phyloP scores from a whole-genome alignment of 2,113 vertebrate genomes.

The Guaruba guarouba region DNA sequence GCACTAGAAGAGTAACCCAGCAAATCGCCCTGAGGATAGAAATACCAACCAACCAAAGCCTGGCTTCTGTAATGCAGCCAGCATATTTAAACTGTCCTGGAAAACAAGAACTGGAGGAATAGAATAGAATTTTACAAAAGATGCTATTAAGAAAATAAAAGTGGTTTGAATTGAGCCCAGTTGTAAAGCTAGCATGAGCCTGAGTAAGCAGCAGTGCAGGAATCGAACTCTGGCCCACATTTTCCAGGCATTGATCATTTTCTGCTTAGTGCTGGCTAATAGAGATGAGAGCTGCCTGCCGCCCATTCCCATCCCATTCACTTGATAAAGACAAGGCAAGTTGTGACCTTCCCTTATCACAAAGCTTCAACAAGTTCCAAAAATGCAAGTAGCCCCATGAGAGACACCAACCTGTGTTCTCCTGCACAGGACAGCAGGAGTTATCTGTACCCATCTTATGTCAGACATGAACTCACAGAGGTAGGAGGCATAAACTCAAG shows the following conservation, averaged over 20 bases:
- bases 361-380: neutral
- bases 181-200: neutral
- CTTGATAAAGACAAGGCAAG: neutral
- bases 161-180: neutral
- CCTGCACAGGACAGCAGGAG: neutral
- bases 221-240: neutral
- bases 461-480: neutral
- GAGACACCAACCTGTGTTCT: neutral
- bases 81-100: neutral
- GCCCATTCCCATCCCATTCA: neutral
- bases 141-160: neutral
- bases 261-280: neutral
- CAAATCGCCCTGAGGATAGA: neutral
- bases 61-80: neutral
- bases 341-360: neutral
- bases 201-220: neutral
- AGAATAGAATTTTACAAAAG: neutral
- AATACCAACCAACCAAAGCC: neutral
- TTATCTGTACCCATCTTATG: neutral
- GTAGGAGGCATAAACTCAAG: neutral
- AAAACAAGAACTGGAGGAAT: neutral
- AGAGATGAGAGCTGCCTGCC: neutral
- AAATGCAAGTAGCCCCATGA: neutral
- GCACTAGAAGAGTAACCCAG: neutral
- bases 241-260: neutral